These are phyloP conservation scores for Ammodytes marinus DNA, from an alignment of 2,113 vertebrate species.

Conservation along the genomic window DNA sequence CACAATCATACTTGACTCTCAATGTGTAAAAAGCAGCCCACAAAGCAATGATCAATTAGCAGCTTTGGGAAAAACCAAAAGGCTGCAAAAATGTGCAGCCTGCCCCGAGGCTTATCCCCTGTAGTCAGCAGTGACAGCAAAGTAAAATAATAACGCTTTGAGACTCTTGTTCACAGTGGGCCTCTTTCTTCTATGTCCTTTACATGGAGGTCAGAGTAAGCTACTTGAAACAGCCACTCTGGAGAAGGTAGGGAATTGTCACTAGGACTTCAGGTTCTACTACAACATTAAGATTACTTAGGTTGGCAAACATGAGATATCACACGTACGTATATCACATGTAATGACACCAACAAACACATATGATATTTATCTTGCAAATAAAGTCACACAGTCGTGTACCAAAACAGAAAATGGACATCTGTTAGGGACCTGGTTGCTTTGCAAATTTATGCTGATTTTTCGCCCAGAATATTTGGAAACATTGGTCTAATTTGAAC, in stretches of 20 bases:
- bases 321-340: neutral
- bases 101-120: neutral
- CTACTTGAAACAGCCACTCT: neutral
- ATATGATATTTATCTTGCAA: too few species aligned
- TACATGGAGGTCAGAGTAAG: neutral
- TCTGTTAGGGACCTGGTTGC: neutral
- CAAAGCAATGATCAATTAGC: conserved; percentile 9
- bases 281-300: neutral
- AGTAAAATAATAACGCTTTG: neutral
- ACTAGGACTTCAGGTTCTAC: neutral
- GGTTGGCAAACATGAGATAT: neutral
- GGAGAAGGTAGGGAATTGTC: neutral
- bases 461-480: neutral
- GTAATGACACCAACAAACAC: too few species aligned
- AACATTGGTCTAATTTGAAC: neutral
- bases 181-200: neutral
- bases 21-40: neutral
- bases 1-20: conserved; percentile 3
- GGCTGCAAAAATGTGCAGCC: conserved; percentile 11
- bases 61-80: neutral
- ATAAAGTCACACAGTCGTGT: neutral
- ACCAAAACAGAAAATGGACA: neutral
- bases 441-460: neutral
- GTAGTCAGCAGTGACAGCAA: neutral
- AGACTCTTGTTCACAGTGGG: neutral